Conservation (phyloP, 2,797 vertebrate species). For the Micrastur ruficollis region DNA sequence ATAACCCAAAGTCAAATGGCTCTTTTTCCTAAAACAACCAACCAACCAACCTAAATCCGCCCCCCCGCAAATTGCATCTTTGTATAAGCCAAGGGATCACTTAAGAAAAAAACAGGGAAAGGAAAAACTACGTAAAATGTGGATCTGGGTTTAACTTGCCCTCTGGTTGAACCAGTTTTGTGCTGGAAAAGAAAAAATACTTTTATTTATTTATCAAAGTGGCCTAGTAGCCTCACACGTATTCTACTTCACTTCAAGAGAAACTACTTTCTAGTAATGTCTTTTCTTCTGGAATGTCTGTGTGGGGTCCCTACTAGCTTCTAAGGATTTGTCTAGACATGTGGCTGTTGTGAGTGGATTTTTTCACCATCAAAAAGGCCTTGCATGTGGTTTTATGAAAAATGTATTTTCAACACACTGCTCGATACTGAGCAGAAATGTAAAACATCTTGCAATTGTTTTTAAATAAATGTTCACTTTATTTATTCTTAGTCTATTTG, state of each 20-base stretch:
- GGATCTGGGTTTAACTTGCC: neutral
- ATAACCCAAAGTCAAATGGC: neutral
- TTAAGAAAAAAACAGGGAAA: neutral
- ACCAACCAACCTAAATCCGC: too few species aligned
- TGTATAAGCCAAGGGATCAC: neutral
- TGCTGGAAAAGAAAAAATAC: neutral
- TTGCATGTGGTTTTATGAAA: slow-evolving; percentile 74
- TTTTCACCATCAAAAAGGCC: slow-evolving; percentile 62
- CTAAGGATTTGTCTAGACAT: slow-evolving; percentile 58
- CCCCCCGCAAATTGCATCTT: too few species aligned
- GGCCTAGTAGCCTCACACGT: neutral
- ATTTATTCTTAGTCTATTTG: slow-evolving; percentile 67
- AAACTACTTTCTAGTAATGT: slow-evolving; percentile 17
- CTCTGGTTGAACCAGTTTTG: slow-evolving; percentile 20
- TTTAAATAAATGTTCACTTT: slow-evolving; percentile 64
- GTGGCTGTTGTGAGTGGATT: slow-evolving; percentile 53
- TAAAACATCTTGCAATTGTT: slow-evolving; percentile 71
- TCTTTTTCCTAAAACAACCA: neutral
- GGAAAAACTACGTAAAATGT: neutral
- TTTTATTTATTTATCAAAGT: slow-evolving; percentile 51
- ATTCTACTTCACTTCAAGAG: slow-evolving; percentile 11
- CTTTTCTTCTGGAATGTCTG: slow-evolving; percentile 50
- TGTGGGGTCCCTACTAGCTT: slow-evolving; percentile 62
- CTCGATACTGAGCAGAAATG: slow-evolving; percentile 59
- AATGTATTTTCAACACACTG: slow-evolving; percentile 63